Conservation (phyloP, 1,140 invertebrate genomes). For the Leucophenga varia region DNA sequence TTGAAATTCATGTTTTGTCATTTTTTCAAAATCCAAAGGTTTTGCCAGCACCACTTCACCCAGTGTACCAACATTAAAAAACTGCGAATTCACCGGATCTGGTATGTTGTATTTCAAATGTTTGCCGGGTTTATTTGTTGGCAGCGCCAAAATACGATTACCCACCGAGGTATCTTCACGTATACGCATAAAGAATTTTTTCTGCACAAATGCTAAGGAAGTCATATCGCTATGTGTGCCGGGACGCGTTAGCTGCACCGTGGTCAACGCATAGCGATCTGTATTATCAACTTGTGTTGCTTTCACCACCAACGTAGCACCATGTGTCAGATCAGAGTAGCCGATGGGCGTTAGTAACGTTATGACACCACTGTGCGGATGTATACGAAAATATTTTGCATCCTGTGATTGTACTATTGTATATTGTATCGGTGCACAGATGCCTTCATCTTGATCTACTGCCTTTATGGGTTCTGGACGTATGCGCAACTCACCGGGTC, state of each 20-base stretch:
- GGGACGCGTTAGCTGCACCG: conserved; percentile 65
- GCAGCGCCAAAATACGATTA: conserved; percentile 66
- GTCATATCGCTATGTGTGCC: conserved; percentile 56
- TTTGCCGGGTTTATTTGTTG: conserved; percentile 66
- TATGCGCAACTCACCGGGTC: conserved; percentile 57
- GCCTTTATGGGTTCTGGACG: conserved; percentile 66
- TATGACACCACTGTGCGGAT: conserved; percentile 66
- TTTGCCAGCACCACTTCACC: conserved; percentile 79
- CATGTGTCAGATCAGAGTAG: conserved; percentile 65
- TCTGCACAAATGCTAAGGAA: conserved; percentile 68
- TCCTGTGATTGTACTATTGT: conserved; percentile 60
- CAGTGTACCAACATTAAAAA: conserved; percentile 69
- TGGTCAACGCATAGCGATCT: conserved; percentile 83
- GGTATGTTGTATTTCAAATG: conserved; percentile 53
- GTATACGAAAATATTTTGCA: conserved; percentile 57
- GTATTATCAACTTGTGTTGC: conserved; percentile 85
- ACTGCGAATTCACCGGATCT: conserved; percentile 47
- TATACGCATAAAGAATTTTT: conserved; percentile 70
- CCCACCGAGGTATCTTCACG: conserved; percentile 75
- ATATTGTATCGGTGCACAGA: conserved; percentile 70
- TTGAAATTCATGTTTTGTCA: conserved; percentile 71
- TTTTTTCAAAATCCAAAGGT: conserved; percentile 78
- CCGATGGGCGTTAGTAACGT: conserved; percentile 62
- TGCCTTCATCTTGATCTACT: conserved; percentile 72
- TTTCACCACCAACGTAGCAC: conserved; percentile 72